Base-by-base conservation (phyloP, 30 jellyfish, hydroid and myxozoan species). In the Pelagia noctiluca region DNA sequence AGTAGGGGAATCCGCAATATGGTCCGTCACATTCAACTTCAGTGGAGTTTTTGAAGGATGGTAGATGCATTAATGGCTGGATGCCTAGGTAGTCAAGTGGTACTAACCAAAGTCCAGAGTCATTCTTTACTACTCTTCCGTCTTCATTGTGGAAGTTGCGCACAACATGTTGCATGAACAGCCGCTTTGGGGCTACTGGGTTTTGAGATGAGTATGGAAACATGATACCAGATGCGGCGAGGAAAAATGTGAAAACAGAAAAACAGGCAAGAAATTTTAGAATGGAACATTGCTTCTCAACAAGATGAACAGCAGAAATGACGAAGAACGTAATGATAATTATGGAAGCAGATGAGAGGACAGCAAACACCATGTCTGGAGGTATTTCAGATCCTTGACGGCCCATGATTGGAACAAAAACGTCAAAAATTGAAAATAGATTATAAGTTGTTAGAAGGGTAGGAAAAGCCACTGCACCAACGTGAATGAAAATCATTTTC, bases 51-150 rank as follows among this genome's bases (percentile, higher is more conserved):
- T 87, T 76, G 78, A 74, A 87, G 37, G 82, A 42, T 21, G 93
- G 89, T 1, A 87, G 63, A 68, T 86, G 65, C 80, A 29, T 32
- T 34, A 94, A 46, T 60, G 95, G 96, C 29, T 83, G 28, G 33
- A 94, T 38, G 0, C 94, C 95, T 26, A 94, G 83, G 61, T 73
- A 86, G 63, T 94, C 99, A 32, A 94, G 21, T 23, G 99, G 99
- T 32, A 71, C 96, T 38, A 94, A 10, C 99, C 99, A 94, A 0
- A 94, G 61, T 3, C 99, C 99, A 36, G 99, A 88, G 70, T 94
- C 99, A 37, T 83, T 57, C 66, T 94, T 88, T 38, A 76, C 60
- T 11, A 94, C 87, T 36, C 63, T 21, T 12, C 97, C 96, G 63
- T 88, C 94, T 61, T 63, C 53, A 63, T 88, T 76, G 82, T 84